A percentile compares a stretch with the other conserved stretches of the same genome.
Evolutionary conservation across 2,797 vertebrate genomes (phyloP).

Genomic region (Sebastes goodei): DNA sequence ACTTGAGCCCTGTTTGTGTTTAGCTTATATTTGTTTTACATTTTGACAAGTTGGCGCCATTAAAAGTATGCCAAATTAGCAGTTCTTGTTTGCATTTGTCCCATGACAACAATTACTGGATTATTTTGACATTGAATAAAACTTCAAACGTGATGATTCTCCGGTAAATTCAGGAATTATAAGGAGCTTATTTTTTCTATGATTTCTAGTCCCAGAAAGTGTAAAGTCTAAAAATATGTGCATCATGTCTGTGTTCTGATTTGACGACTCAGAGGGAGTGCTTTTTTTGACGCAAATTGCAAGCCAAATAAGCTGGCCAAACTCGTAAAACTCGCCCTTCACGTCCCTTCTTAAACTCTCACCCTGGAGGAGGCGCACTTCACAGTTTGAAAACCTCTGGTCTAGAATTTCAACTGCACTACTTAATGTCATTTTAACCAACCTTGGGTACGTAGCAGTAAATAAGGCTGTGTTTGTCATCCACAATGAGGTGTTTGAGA

Average conservation of each 20-base stretch:
- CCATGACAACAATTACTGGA: not conserved
- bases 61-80: not conserved
- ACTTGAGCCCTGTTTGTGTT: not conserved
- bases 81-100: too few relatives aligned
- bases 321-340: not conserved
- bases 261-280: too few relatives aligned
- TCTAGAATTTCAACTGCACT: not conserved
- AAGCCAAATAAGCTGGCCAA: not conserved
- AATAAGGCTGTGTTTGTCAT: slow-evolving; percentile 91
- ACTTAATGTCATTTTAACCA: slow-evolving; percentile 12
- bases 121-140: not conserved
- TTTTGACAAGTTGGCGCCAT: not conserved
- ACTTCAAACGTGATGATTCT: not conserved
- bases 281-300: not conserved
- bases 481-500: slow-evolving; percentile 94
- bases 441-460: slow-evolving; percentile 98
- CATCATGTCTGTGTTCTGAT: too few relatives aligned
- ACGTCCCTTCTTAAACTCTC: not conserved
- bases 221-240: too few relatives aligned
- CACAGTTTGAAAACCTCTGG: not conserved
- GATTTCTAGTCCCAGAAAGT: too few relatives aligned
- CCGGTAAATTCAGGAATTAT: too few relatives aligned
- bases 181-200: too few relatives aligned
- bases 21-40: not conserved
- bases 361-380: not conserved